A percentile compares a stretch with the other conserved stretches of the same genome.
Conservation (phyloP, 2,113 vertebrate species). For the Eolophus roseicapilla region DNA sequence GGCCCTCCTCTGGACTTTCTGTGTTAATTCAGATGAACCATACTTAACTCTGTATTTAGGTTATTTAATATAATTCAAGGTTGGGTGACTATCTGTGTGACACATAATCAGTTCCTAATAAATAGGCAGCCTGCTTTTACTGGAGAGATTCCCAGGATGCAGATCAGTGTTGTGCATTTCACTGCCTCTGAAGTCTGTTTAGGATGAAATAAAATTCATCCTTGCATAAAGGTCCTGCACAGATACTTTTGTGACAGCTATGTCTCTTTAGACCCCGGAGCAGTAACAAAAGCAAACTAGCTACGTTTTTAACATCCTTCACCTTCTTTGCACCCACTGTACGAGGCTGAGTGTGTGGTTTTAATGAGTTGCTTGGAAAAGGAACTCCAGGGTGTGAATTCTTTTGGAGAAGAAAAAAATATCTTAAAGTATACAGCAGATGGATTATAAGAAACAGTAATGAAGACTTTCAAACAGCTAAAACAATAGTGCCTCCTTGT, state of each 20-base stretch:
- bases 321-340: fast-evolving
- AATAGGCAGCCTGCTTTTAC: neutral
- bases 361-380: neutral
- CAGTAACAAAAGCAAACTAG: neutral
- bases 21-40: neutral
- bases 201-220: slow-evolving; percentile 1
- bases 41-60: neutral
- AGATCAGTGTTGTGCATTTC: neutral
- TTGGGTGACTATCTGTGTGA: neutral
- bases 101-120: neutral
- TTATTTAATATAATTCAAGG: slow-evolving; percentile 8
- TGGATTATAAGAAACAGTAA: neutral
- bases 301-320: neutral
- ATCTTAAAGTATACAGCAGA: neutral
- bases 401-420: neutral
- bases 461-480: neutral
- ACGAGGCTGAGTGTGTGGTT: neutral
- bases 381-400: neutral
- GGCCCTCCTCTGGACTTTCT: neutral
- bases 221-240: neutral
- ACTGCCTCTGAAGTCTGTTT: neutral
- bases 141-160: neutral
- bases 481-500: neutral
- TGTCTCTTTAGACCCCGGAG: neutral
- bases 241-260: neutral